Base-by-base conservation (phyloP, 2,888 invertebrate species). In the Tyria jacobaeae region DNA sequence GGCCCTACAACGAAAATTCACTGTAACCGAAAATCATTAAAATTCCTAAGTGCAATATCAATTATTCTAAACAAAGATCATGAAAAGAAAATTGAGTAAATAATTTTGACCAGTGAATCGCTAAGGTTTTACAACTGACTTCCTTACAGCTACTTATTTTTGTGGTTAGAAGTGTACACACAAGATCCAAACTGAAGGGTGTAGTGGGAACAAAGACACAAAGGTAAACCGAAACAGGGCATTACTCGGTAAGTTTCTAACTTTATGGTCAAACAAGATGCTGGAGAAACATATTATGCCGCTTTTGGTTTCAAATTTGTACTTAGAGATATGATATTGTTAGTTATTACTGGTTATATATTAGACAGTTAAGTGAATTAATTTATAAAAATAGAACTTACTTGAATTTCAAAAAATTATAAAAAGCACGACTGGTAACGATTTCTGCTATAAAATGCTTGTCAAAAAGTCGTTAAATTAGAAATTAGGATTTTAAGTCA, bases 181-280 rank as follows among this genome's bases (percentile, higher is more conserved):
- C 60, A 60, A 49, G 64, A 49, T 57, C 64, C 61, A n/a, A n/a
- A n/a, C n/a, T 57, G 50, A 69, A 63, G 57, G 68, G 64, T 63
- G 55, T 52, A 48, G 47, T 59, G 41, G 49, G 63, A 57, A 64
- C 65, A 76, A 73, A 73, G 68, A 49, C 62, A 57, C 55, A 66
- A 66, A 66, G 73, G 74, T 66, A 73, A 71, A 53, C 68, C 71
- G 57, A 70, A 76, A 76, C 66, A 50, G 56, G 57, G 50, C 52
- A 71, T 66, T 58, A 63, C 51, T 57, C 48, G 44, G 69, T 65
- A 64, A 61, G 64, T 63, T 73, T 50, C 55, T 51, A 66, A 63
- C 65, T 76, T 73, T 68, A 68, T 62, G 62, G 63, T 57, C 48
- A 62, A 62, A 68, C 61, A 66, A 50, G 55, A 44, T n/a, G 21